Conservation (phyloP, 2,113 vertebrate genomes). For the Lutjanus erythropterus region DNA sequence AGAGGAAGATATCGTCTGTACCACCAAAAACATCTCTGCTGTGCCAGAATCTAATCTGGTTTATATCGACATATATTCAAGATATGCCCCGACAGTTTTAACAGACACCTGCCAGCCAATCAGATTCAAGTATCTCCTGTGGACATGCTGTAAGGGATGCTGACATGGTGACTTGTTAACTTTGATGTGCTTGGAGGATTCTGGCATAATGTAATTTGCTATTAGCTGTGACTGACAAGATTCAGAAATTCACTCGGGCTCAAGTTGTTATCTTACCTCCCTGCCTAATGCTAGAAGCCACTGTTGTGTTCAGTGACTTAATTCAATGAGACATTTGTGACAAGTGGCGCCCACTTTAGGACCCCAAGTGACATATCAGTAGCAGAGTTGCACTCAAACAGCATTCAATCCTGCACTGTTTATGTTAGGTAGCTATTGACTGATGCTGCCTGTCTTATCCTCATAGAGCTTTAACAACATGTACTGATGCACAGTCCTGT, state of each 20-base stretch:
- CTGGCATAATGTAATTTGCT: not conserved
- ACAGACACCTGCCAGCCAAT: slow-evolving; percentile 1
- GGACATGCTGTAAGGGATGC: not conserved
- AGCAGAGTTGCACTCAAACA: slow-evolving; percentile 6
- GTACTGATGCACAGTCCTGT: slow-evolving; percentile 1
- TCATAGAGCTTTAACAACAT: slow-evolving; percentile 16
- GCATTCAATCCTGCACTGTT: slow-evolving; percentile 36
- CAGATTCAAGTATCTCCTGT: not conserved
- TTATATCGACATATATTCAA: no score
- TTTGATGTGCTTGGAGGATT: not conserved
- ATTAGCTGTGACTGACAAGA: slow-evolving; percentile 6
- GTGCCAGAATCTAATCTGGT: slow-evolving; percentile 6
- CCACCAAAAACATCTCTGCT: slow-evolving; percentile 2
- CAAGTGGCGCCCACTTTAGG: slow-evolving; percentile 28
- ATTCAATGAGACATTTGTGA: slow-evolving; percentile 42
- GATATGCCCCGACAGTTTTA: not conserved
- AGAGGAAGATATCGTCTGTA: not conserved
- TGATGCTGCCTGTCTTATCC: slow-evolving; percentile 42
- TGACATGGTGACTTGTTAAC: not conserved
- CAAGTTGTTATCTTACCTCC: not conserved
- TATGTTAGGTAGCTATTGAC: not conserved
- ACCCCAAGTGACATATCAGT: slow-evolving; percentile 59
- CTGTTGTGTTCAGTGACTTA: slow-evolving; percentile 29
- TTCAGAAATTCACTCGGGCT: not conserved
- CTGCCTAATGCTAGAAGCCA: slow-evolving; percentile 3